Evolutionary conservation across 2,888 invertebrate genomes (phyloP).

Genomic region (Xestia ashworthii): DNA sequence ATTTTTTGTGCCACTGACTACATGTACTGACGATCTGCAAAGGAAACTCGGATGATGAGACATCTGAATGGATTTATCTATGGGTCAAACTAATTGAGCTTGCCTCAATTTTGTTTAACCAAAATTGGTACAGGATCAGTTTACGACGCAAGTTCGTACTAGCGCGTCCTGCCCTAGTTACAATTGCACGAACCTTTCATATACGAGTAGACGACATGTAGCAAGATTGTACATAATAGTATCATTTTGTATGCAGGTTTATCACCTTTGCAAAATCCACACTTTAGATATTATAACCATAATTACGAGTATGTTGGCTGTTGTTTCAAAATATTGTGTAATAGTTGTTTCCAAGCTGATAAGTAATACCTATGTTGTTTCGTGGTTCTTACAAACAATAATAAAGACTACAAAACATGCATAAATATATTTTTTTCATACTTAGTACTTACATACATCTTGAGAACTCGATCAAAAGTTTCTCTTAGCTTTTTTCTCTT

Average conservation of each 20-base stretch:
- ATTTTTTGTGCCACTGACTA: too few relatives aligned
- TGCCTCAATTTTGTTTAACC: neutral
- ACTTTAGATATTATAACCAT: neutral
- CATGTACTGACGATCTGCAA: too few relatives aligned
- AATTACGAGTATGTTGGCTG: neutral
- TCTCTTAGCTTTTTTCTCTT: conserved; percentile 98
- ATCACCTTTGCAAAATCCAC: neutral
- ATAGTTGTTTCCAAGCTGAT: neutral
- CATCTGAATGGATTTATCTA: neutral
- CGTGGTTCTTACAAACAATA: conserved; percentile 6
- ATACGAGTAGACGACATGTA: too few relatives aligned
- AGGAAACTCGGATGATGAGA: too few relatives aligned
- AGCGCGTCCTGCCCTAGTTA: neutral
- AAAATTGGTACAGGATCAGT: neutral
- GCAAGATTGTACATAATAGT: neutral
- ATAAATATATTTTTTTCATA: neutral
- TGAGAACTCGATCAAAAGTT: conserved; percentile 97
- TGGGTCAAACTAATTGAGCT: neutral
- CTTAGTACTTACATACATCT: conserved; percentile 96
- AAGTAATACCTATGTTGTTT: neutral
- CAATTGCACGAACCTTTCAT: neutral
- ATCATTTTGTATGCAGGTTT: neutral
- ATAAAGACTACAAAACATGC: neutral
- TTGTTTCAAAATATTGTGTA: conserved; percentile 34
- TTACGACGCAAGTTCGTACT: neutral